Base-by-base conservation (phyloP, 1,140 invertebrate species). In the Trachymyrmex cornetzi region DNA sequence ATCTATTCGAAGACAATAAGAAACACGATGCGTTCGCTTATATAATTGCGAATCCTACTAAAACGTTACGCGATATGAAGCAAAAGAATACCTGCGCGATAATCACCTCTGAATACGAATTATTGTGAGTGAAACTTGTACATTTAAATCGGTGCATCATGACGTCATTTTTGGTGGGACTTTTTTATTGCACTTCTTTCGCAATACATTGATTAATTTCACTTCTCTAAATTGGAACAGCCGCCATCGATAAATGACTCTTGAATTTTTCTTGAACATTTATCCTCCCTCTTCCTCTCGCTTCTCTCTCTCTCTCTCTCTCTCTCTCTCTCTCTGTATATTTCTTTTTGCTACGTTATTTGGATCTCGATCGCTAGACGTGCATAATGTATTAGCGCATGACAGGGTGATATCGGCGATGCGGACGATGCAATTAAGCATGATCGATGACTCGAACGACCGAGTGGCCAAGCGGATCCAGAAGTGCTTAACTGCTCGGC, bases 371-470 rank as follows among this genome's bases (percentile, higher is more conserved):
- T 61, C 69, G 69, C 74, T 63, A 61, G 69, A 74, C 55, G 63
- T 34, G 63, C 38, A 55, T 71, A 82, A 87, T 71, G 53, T 82
- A 72, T 82, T 63, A 69, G 85, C 85, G 57, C 61, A 71, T 64
- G 77, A 82, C 66, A 74, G 34, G 57, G 57, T 72, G 55, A 74
- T 87, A 82, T 87, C 69, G 30, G 48, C 77, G 77, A 87, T 82
- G 61, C 48, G 71, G 19, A 74, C 53, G 85, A 69, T 67, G 69
- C 86, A 87, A 85, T 87, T 87, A 87, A 85, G 34, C 63, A 59
- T 87, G 59, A 85, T 85, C 67, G 80, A 87, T 85, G 86, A 87
- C 44, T 67, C 24, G 77, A 66, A 57, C 48, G 77, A 64, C 27
- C 66, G 34, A 74, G 71, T 69, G 57, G 59, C 66, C 77, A 85